These are phyloP conservation scores for Eudasyphora cyanicolor DNA, from an alignment of 2,888 invertebrate genomes.

Conservation along the genomic window DNA sequence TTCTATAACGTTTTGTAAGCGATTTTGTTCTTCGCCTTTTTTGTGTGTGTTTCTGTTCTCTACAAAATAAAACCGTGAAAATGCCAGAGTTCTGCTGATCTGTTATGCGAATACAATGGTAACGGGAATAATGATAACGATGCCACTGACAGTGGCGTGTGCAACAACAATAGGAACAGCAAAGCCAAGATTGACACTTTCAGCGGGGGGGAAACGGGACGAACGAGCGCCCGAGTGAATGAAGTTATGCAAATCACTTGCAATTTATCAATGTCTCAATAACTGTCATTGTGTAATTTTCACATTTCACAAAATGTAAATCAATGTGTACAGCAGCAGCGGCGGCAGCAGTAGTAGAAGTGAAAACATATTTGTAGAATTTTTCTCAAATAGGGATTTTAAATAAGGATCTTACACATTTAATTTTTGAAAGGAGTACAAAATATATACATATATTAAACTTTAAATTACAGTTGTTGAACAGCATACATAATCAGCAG, in stretches of 20 bases:
- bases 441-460: no score
- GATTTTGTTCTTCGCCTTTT: conserved; percentile 20
- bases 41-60: neutral
- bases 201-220: conserved; percentile 3
- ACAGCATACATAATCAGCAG: no score
- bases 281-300: conserved; percentile 67
- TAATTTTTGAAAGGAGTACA: no score
- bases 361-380: neutral
- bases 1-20: conserved; percentile 37
- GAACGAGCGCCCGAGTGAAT: conserved; percentile 53
- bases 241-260: conserved; percentile 65
- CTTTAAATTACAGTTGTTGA: no score
- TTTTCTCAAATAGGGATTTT: neutral
- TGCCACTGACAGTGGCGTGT: neutral
- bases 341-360: neutral
- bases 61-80: conserved; percentile 10
- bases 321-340: conserved; percentile 43
- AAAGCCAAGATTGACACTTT: conserved; percentile 16
- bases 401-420: no score
- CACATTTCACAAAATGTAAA: conserved; percentile 66
- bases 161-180: neutral
- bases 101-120: conserved; percentile 1
- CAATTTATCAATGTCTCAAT: conserved; percentile 66
- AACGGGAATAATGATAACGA: no score
- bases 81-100: neutral